A percentile compares a stretch with the other conserved stretches of the same genome.
phyloP scores from a whole-genome alignment of 2,888 invertebrate genomes.

The Calephelis perditalis region DNA sequence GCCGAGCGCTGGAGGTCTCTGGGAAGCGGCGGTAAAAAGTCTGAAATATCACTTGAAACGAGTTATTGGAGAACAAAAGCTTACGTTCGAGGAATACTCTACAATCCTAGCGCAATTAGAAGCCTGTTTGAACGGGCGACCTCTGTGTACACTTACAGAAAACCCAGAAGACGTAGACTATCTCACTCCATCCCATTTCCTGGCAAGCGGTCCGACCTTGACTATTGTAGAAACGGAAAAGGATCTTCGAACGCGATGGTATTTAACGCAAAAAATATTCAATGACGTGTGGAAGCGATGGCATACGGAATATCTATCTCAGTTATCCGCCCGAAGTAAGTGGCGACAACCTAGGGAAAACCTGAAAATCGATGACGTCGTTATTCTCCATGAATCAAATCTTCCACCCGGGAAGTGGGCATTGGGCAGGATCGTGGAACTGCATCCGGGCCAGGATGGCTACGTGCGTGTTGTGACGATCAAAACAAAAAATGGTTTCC shows the following conservation, averaged over 20 bases:
- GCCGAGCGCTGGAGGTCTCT: conserved; percentile 14
- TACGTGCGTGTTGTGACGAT: conserved; percentile 24
- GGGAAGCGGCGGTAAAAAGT: conserved; percentile 14
- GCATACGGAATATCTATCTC: too few relatives aligned
- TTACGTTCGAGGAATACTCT: neutral
- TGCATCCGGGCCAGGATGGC: conserved; percentile 31
- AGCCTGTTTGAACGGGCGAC: neutral
- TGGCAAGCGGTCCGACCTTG: neutral
- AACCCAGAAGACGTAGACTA: neutral
- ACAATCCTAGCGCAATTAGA: neutral
- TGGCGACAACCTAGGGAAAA: too few relatives aligned
- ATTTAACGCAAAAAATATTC: neutral
- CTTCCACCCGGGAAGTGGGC: conserved; percentile 16
- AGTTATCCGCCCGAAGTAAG: too few relatives aligned
- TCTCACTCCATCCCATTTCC: conserved; percentile 3
- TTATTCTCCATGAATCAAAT: conserved; percentile 21
- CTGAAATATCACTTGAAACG: conserved; percentile 10
- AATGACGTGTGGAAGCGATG: too few relatives aligned
- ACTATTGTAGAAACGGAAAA: neutral
- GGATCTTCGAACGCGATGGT: neutral
- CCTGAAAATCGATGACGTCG: too few relatives aligned
- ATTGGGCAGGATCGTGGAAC: conserved; percentile 5
- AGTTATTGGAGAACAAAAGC: neutral
- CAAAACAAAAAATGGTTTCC: conserved; percentile 23
- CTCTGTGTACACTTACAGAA: neutral